A percentile compares a stretch with the other conserved stretches of the same genome.
Evolutionary conservation across 2,797 vertebrate genomes (phyloP).

Genomic region (Malacoraja senta): DNA sequence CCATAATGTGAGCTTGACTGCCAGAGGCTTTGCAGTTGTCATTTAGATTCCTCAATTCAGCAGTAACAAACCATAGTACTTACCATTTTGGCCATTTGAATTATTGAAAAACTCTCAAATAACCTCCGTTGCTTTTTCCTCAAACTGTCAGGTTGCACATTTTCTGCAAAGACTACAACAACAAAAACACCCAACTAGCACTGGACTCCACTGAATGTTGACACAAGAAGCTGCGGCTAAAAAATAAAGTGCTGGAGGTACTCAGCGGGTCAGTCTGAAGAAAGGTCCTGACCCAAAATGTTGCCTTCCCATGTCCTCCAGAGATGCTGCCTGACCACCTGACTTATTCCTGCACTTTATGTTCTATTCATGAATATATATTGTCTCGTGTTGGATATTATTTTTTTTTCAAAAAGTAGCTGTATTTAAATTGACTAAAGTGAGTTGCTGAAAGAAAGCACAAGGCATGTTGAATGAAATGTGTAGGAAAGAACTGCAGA

Average conservation of each 20-base stretch:
- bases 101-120: not conserved
- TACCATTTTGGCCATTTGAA: not conserved
- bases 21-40: not conserved
- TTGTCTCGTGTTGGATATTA: not conserved
- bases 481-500: too few relatives aligned
- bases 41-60: not conserved
- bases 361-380: too few relatives aligned
- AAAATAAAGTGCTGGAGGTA: too few relatives aligned
- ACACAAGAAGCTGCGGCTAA: too few relatives aligned
- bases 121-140: not conserved
- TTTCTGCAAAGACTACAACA: not conserved
- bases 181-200: too few relatives aligned
- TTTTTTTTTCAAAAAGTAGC: not conserved
- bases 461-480: not conserved
- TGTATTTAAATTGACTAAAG: not conserved
- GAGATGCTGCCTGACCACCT: too few relatives aligned
- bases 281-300: too few relatives aligned
- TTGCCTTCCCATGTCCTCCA: too few relatives aligned
- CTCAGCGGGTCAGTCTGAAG: too few relatives aligned
- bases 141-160: not conserved
- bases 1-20: not conserved
- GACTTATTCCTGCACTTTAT: too few relatives aligned
- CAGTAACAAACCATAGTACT: not conserved
- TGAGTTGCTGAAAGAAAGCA: not conserved
- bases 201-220: too few relatives aligned